phyloP scores from a whole-genome alignment of 2,888 invertebrate genomes.

The Unio delphinus region DNA sequence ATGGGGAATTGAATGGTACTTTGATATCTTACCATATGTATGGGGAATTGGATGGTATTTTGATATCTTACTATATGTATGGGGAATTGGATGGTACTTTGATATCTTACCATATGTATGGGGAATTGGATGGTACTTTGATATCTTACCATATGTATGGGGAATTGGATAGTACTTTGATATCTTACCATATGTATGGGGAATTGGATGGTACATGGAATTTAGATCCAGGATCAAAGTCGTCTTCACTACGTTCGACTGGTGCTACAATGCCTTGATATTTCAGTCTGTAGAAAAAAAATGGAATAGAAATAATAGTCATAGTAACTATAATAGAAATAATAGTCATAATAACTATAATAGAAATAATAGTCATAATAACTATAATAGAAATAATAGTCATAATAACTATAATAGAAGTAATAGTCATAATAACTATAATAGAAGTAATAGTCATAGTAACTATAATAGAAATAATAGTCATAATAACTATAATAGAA shows the following conservation, averaged over 20 bases:
- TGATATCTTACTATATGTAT: not conserved
- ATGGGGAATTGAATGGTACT: not conserved
- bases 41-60: not conserved
- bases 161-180: not conserved
- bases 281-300: constrained; percentile 46
- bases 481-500: too few relatives aligned
- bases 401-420: too few relatives aligned
- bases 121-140: not conserved
- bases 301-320: not conserved
- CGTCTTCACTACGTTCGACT: constrained; percentile 50
- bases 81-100: not conserved
- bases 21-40: not conserved
- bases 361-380: too few relatives aligned
- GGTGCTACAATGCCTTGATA: constrained; percentile 67
- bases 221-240: constrained; percentile 67
- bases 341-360: too few relatives aligned
- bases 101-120: not conserved
- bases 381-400: too few relatives aligned
- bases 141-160: not conserved
- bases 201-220: constrained; percentile 59
- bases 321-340: too few relatives aligned
- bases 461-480: too few relatives aligned
- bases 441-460: too few relatives aligned
- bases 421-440: too few relatives aligned
- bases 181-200: constrained; percentile 59